Conservation (phyloP, 1,140 invertebrate genomes). For the Liolophura sinensis region DNA sequence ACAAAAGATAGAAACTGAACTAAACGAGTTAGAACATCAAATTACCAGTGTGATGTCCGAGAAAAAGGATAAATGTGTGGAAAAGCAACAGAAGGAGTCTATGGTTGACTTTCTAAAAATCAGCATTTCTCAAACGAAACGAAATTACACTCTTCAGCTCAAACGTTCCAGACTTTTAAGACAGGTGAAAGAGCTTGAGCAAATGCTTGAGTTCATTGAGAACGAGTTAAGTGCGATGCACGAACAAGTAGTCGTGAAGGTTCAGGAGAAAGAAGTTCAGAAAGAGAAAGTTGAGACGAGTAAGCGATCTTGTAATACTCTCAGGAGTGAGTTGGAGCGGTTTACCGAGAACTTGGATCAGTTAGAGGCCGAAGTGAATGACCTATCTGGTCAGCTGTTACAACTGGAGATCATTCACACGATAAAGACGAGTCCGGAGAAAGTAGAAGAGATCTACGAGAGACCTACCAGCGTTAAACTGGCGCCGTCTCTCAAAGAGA, state of each 20-base stretch:
- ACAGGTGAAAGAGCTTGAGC: conserved; percentile 47
- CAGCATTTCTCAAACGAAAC: conserved; percentile 48
- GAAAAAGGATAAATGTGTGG: conserved; percentile 33
- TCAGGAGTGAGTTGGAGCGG: conserved; percentile 43
- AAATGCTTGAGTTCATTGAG: conserved; percentile 39
- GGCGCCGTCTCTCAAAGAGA: conserved; percentile 50
- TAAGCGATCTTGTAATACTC: conserved; percentile 40
- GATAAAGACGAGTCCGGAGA: conserved; percentile 51
- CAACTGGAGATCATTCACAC: conserved; percentile 54
- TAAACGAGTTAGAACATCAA: conserved; percentile 41
- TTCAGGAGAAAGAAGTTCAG: conserved; percentile 39
- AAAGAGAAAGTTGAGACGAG: conserved; percentile 40
- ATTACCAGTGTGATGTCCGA: conserved; percentile 33
- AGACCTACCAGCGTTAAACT: conserved; percentile 48
- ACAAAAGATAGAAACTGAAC: conserved; percentile 44
- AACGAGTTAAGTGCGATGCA: conserved; percentile 40
- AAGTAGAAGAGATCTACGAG: conserved; percentile 50
- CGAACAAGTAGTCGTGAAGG: conserved; percentile 39
- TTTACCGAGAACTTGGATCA: conserved; percentile 41
- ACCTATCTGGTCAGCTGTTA: conserved; percentile 42
- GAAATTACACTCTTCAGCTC: conserved; percentile 51
- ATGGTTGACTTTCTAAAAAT: conserved; percentile 55
- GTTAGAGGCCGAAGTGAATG: conserved; percentile 44
- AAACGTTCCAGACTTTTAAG: conserved; percentile 42
- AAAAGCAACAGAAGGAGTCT: conserved; percentile 51